Percentiles rank a stretch among this genome's conserved stretches.
phyloP scores from a whole-genome alignment of 2,797 vertebrate species.

The Enteromius fasciolatus region DNA sequence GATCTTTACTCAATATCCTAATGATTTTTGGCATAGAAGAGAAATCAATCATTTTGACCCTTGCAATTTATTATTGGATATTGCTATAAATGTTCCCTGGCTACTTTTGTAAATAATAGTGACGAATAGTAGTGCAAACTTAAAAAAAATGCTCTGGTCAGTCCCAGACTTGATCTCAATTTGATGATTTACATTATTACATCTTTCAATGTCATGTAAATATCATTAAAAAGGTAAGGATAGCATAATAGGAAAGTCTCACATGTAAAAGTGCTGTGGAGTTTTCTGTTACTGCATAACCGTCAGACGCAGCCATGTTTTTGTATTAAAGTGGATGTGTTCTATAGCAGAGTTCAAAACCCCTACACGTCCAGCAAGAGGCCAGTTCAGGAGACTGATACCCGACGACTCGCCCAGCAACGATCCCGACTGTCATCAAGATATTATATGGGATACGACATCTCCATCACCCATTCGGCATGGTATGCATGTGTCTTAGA shows the following conservation, averaged over 20 bases:
- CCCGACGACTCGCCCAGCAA: constrained; percentile 80
- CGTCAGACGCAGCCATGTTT: neutral
- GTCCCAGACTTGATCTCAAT: neutral
- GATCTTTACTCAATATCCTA: neutral
- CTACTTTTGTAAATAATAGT: no score
- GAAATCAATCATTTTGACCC: neutral
- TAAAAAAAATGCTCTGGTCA: neutral
- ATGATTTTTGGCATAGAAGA: neutral
- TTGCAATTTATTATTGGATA: neutral
- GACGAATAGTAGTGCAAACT: neutral
- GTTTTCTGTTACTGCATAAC: neutral
- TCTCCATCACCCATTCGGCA: constrained; percentile 81
- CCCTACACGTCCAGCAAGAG: constrained; percentile 66
- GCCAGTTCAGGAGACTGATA: constrained; percentile 41
- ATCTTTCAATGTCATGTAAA: no score
- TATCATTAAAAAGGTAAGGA: no score
- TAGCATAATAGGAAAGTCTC: neutral
- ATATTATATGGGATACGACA: constrained; percentile 94
- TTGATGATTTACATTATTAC: neutral
- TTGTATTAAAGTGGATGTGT: neutral
- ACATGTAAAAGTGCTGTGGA: neutral
- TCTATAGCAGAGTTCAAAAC: constrained; percentile 71
- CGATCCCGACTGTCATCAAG: constrained; percentile 85
- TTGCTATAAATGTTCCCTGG: no score
- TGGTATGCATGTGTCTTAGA: constrained; percentile 71